Evolutionary conservation across 2,888 invertebrate species (phyloP).

Genomic region (Cistogaster globosa): DNA sequence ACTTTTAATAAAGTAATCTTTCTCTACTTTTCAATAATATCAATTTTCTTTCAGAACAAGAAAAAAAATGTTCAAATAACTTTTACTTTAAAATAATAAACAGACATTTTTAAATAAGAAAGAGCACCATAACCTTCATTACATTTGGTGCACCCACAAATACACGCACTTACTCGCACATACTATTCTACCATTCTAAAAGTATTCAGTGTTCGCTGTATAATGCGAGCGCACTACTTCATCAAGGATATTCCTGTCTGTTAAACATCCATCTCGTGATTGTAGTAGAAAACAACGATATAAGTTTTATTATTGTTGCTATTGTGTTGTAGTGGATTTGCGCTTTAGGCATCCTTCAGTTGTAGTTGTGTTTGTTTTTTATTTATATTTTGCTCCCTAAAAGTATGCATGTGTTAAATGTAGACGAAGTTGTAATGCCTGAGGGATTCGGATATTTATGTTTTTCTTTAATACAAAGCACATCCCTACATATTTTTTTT

Average conservation of each 20-base stretch:
- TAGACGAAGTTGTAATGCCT: conserved; percentile 30
- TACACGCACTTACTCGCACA: neutral
- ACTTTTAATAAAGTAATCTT: no score
- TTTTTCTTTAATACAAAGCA: neutral
- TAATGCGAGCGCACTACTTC: conserved; percentile 43
- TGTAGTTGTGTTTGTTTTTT: conserved; percentile 14
- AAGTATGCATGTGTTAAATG: conserved; percentile 23
- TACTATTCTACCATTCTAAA: conserved; percentile 4
- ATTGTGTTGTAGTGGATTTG: conserved; percentile 53
- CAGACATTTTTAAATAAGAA: neutral
- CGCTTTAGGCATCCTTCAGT: conserved; percentile 38
- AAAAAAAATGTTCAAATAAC: neutral
- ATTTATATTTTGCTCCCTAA: conserved; percentile 27
- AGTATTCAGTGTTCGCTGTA: conserved; percentile 40
- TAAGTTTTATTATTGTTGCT: conserved; percentile 24
- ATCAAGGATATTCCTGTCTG: conserved; percentile 71
- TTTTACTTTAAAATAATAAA: neutral
- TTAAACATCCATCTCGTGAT: conserved; percentile 49
- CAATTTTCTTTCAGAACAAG: neutral
- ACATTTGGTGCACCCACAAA: neutral
- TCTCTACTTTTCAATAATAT: neutral
- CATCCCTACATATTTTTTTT: neutral
- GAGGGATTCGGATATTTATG: conserved; percentile 42
- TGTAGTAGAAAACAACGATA: conserved; percentile 28
- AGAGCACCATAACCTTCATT: neutral